Percentiles rank a stretch among this genome's conserved stretches.
phyloP scores from a whole-genome alignment of 1,140 invertebrate species.

The Artemia franciscana region DNA sequence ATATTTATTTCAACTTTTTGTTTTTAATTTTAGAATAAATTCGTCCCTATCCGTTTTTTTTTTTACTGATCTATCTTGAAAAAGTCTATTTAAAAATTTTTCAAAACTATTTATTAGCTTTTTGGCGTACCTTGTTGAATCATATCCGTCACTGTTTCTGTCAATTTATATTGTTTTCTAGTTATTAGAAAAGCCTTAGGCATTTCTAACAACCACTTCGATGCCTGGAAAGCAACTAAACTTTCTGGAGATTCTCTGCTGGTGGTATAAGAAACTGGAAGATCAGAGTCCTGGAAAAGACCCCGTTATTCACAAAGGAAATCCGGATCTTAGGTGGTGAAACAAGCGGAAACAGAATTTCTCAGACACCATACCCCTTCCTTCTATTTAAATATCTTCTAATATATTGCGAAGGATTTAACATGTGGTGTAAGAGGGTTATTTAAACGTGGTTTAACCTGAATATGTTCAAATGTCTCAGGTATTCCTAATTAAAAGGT shows the following conservation, averaged over 20 bases:
- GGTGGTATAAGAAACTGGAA: neutral
- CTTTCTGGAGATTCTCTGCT: neutral
- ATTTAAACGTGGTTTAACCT: neutral
- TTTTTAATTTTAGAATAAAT: too few species aligned
- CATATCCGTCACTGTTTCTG: neutral
- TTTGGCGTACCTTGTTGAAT: neutral
- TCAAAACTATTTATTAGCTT: too few species aligned
- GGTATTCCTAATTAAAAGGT: neutral
- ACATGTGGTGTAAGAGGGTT: neutral
- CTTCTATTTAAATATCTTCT: neutral
- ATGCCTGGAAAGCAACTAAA: neutral
- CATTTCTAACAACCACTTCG: neutral
- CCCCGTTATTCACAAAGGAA: neutral
- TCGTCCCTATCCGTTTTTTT: too few species aligned
- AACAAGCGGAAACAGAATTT: neutral
- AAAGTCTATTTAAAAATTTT: too few species aligned
- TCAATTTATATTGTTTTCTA: neutral
- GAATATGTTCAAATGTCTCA: neutral
- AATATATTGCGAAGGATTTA: neutral
- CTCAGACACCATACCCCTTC: neutral
- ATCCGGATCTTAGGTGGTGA: neutral
- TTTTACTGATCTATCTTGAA: too few species aligned
- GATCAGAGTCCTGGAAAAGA: neutral
- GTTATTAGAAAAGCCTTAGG: neutral
- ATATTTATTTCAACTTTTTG: too few species aligned